Evolutionary conservation across 1,140 invertebrate genomes (phyloP), one percentile per base, ranked within the genome.

Genomic region (Drosophila jambulina): DNA sequence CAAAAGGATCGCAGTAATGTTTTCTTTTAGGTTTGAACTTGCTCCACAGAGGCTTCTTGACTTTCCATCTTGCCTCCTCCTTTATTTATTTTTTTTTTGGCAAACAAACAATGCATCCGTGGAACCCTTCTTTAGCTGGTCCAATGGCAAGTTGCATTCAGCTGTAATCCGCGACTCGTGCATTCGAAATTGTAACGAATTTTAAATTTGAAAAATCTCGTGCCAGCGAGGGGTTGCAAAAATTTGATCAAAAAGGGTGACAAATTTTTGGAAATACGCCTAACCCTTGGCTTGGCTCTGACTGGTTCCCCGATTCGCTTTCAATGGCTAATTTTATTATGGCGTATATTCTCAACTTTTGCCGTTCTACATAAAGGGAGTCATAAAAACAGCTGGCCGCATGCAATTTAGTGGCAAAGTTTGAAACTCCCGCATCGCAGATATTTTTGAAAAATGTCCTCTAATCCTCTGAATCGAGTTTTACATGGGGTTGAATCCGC

Each of bases 321-420:
- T 48, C 87, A 57, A 57, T 65, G 46, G 81, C 85, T 90, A 90
- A 88, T 91, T 88, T 82, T 88, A 85, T 90, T 75, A 79, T 60
- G 45, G 63, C 79, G 77, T 53, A 64, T 60, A 61, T 63, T 68
- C 46, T 64, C 51, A 40, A 71, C 69, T 70, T 70, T 7, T 17
- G 34, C 12, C 72, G 36, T 79, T 48, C 77, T 70, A 68, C 54
- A 64, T 61, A 78, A 59, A 56, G 57, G 38, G 75, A 87, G 79
- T 90, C 85, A 79, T 90, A 88, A 88, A 88, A 88, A 82, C 85
- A 88, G 85, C 85, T 88, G 85, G 78, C 85, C 85, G 81, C 78
- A 82, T 88, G 75, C n/a, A 25, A 72, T 81, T 75, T 43, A 63
- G 49, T 45, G 17, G 61, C 67, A 79, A 85, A 56, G 51, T 68